Evolutionary conservation across 1,140 invertebrate genomes (phyloP).

Genomic region (Drosophila grimshawi): DNA sequence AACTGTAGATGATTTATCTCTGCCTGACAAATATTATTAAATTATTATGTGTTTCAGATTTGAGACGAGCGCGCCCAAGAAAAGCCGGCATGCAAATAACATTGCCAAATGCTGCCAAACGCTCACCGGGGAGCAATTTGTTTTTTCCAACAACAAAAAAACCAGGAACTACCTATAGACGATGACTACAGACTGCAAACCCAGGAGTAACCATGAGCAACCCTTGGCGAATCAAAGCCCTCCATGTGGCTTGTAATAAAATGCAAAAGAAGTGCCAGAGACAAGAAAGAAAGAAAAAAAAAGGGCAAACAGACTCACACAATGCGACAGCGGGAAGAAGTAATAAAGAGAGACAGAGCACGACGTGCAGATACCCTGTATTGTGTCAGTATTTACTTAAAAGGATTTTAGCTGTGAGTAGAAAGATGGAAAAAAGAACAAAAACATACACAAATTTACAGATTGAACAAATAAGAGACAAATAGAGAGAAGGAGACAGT

Average conservation of each 20-base stretch:
- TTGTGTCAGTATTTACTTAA: neutral
- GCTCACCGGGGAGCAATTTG: conserved; percentile 81
- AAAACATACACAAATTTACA: no score
- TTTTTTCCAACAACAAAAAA: conserved; percentile 38
- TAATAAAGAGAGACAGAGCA: neutral
- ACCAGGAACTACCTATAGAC: conserved; percentile 59
- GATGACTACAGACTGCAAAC: neutral
- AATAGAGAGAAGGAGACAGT: no score
- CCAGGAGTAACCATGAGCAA: conserved; percentile 30
- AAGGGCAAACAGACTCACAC: conserved; percentile 13
- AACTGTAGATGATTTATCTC: conserved; percentile 78
- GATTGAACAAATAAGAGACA: no score
- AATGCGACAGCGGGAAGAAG: conserved; percentile 4
- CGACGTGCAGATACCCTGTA: neutral
- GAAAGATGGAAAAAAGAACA: no score
- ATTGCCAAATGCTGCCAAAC: conserved; percentile 51
- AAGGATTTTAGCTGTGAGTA: no score
- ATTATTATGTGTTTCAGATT: conserved; percentile 72
- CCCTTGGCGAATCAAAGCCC: conserved; percentile 46
- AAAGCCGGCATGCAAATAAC: conserved; percentile 70
- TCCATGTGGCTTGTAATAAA: conserved; percentile 58
- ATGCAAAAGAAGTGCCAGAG: conserved; percentile 54
- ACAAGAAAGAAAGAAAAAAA: conserved; percentile 23
- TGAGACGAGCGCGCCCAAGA: conserved; percentile 17
- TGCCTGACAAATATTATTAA: conserved; percentile 83